These are phyloP conservation scores for Nomada fabriciana DNA, from an alignment of 2,888 invertebrate species.

Conservation along the genomic window DNA sequence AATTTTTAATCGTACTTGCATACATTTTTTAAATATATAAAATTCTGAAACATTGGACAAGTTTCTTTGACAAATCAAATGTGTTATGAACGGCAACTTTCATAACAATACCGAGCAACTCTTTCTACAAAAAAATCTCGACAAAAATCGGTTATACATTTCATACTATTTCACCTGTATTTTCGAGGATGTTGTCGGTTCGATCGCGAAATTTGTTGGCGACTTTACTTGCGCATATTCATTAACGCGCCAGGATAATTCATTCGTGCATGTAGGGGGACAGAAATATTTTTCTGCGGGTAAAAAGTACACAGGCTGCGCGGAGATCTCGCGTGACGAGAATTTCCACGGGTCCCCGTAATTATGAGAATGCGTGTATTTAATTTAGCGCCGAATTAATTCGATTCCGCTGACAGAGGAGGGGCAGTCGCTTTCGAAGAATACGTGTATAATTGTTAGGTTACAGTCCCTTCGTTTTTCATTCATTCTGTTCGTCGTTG, in stretches of 20 bases:
- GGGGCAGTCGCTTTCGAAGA: conserved; percentile 31
- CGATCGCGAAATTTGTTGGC: conserved; percentile 40
- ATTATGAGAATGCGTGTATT: conserved; percentile 55
- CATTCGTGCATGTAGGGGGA: conserved; percentile 36
- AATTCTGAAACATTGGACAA: too few species aligned
- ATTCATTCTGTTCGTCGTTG: not conserved
- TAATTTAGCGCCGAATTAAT: conserved; percentile 53
- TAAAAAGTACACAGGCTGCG: conserved; percentile 31
- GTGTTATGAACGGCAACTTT: too few species aligned
- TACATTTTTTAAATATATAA: too few species aligned
- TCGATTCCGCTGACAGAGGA: conserved; percentile 21
- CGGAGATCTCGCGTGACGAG: conserved; percentile 33
- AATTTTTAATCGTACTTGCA: too few species aligned
- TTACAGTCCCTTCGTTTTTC: not conserved
- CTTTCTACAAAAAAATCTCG: too few species aligned
- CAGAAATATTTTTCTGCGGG: conserved; percentile 42
- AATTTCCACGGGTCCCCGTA: conserved; percentile 43
- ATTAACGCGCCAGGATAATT: conserved; percentile 54
- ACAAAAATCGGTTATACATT: too few species aligned
- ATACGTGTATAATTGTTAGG: conserved; percentile 36
- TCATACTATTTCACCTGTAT: not conserved
- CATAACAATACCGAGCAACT: not conserved
- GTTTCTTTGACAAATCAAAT: too few species aligned
- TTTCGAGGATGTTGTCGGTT: conserved; percentile 12
- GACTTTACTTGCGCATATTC: conserved; percentile 51